phyloP scores from a whole-genome alignment of 2,113 vertebrate genomes.

The Lipotes vexillifer region DNA sequence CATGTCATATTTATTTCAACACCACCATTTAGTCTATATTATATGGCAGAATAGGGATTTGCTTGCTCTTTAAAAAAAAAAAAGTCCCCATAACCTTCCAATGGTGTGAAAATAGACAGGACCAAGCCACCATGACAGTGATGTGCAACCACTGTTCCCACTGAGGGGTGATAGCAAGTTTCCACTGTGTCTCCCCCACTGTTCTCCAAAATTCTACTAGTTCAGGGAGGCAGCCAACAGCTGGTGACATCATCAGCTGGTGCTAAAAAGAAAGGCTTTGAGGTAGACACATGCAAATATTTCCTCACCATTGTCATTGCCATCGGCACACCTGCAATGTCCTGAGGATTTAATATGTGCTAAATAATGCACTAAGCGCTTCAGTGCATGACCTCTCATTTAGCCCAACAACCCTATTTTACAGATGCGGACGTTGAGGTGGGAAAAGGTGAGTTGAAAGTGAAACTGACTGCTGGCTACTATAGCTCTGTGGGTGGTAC shows the following conservation, averaged over 20 bases:
- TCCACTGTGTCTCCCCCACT: background rate
- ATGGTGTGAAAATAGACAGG: background rate
- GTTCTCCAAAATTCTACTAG: background rate
- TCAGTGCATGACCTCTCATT: background rate
- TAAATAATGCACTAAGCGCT: background rate
- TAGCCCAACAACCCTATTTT: background rate
- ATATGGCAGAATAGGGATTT: background rate
- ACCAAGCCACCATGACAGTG: background rate
- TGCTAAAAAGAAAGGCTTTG: background rate
- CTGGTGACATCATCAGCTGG: background rate
- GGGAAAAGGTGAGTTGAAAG: background rate
- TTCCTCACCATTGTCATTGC: background rate
- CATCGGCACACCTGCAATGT: background rate
- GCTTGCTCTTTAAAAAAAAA: background rate
- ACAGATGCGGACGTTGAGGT: background rate
- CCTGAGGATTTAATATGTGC: background rate
- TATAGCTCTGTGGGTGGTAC: too few relatives aligned
- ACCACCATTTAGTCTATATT: background rate
- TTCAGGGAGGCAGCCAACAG: background rate
- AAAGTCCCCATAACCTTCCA: background rate
- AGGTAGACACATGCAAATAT: background rate
- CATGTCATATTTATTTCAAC: background rate
- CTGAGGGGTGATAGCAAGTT: background rate
- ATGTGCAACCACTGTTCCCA: background rate
- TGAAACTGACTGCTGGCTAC: too few relatives aligned